Conservation (phyloP, 2,888 invertebrate genomes). For the Epistrophella euchroma region DNA sequence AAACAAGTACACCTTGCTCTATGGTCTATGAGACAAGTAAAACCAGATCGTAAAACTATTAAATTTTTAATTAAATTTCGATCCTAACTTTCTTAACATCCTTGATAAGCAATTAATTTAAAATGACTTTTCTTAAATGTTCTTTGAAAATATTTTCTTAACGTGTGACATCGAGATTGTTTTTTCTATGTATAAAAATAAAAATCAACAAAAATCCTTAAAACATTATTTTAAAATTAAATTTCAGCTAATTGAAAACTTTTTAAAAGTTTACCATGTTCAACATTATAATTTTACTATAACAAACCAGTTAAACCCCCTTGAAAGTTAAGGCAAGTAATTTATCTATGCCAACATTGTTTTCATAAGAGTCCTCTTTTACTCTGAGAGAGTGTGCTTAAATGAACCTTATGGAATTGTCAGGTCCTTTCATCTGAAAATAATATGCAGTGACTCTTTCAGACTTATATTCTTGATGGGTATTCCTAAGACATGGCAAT, state of each 20-base stretch:
- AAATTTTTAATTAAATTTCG: no score
- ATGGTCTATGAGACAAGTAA: no score
- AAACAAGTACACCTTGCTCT: no score
- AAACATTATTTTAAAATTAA: slow-evolving; percentile 13
- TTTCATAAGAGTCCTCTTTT: slow-evolving; percentile 16
- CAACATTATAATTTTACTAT: background rate
- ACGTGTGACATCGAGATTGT: background rate
- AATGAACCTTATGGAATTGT: background rate
- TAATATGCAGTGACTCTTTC: background rate
- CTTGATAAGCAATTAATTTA: background rate
- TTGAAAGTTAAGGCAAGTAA: background rate
- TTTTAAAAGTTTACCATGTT: slow-evolving; percentile 19
- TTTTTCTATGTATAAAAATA: background rate
- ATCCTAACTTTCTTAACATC: background rate
- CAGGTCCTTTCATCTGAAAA: background rate
- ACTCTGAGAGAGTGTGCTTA: background rate
- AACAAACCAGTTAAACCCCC: background rate
- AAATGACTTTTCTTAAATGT: background rate
- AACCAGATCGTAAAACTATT: no score
- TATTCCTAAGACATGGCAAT: background rate
- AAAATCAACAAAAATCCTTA: slow-evolving; percentile 4
- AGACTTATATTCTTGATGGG: background rate
- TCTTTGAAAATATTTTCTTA: background rate
- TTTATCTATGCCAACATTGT: slow-evolving; percentile 5
- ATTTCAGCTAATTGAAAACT: slow-evolving; percentile 34